These are phyloP conservation scores for Centropus unirufus DNA, from an alignment of 2,113 vertebrate genomes.

Conservation along the genomic window DNA sequence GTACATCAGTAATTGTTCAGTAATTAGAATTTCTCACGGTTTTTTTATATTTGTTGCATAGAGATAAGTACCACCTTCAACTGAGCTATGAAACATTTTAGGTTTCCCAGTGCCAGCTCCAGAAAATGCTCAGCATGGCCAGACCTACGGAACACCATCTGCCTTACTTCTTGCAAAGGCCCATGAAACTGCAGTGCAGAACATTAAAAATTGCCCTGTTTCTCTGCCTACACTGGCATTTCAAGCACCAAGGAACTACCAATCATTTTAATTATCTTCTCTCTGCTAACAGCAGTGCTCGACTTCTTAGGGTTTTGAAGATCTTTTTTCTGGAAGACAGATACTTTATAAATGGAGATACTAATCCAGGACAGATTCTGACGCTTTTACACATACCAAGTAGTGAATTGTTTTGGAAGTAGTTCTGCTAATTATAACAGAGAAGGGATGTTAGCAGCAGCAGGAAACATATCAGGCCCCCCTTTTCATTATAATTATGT, in stretches of 20 bases:
- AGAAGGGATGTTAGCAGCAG: background rate
- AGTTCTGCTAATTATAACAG: background rate
- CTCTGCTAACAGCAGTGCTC: background rate
- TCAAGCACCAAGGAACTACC: background rate
- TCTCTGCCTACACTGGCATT: background rate
- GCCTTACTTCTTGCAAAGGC: background rate
- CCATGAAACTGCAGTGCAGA: background rate
- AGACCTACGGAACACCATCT: background rate
- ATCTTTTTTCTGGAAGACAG: background rate
- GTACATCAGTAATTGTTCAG: background rate
- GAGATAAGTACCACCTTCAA: background rate
- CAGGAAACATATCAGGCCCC: background rate
- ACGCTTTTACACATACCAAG: background rate
- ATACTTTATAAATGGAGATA: background rate
- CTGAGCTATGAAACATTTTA: background rate
- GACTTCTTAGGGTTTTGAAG: background rate
- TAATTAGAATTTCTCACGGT: background rate
- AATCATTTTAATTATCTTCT: slow-evolving; percentile 24
- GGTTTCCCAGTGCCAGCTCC: background rate
- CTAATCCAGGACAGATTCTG: background rate
- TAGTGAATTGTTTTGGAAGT: background rate
- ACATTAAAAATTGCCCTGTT: background rate
- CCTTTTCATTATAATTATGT: background rate
- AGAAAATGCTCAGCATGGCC: background rate
- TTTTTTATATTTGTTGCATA: background rate